Base-by-base conservation (phyloP, 2,113 vertebrate genomes). In the Reinhardtius hippoglossoides region DNA sequence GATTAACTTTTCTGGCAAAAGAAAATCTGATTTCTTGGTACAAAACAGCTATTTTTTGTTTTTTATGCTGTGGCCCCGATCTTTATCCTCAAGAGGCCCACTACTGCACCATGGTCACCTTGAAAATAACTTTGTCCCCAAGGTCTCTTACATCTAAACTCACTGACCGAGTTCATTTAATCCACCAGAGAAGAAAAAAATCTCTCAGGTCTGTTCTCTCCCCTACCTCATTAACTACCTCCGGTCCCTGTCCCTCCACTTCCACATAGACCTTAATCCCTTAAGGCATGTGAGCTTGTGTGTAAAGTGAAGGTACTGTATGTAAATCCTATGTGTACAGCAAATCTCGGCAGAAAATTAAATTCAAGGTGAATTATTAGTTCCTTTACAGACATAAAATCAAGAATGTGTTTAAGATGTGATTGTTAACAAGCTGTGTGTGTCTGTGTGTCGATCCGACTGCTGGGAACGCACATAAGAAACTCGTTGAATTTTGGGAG, bases 231-330 rank as follows among this genome's bases (percentile, higher is more conserved):
- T 48, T 18, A 16, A 48, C 44, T 16, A 16, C 44, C 44, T 48
- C 44, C 44, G 7, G 44, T 48, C 44, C 44, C 44, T 48, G 44
- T 48, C 44, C 44, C 44, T 46, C 60, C 42, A 18, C 18, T 40
- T 56, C 23, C 59, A 46, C 42, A 37, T 7, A 44, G 14, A 35
- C 27, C 54, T 65, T 68, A 70, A 83, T 81, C 63, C 70, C 1
- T 56, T 24, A 16, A 67, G 71, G 55, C 73, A 58, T 10, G 21
- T 31, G 42, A 67, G 66, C 57, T 4, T 37, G 37, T 20, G 18
- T 59, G 77, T 35, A 12, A 20, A 35, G 55, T n/a, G 60, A 5
- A 16, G 5, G 31, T 31, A 7, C 31, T 18, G 5, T 16, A 18
- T 18, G 44, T 13, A 37, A 42, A 42, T 42, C 40, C 40, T 42